These are phyloP conservation scores for Notoglanidium macrostoma DNA, from an alignment of 2,797 vertebrate genomes.

Conservation along the genomic window DNA sequence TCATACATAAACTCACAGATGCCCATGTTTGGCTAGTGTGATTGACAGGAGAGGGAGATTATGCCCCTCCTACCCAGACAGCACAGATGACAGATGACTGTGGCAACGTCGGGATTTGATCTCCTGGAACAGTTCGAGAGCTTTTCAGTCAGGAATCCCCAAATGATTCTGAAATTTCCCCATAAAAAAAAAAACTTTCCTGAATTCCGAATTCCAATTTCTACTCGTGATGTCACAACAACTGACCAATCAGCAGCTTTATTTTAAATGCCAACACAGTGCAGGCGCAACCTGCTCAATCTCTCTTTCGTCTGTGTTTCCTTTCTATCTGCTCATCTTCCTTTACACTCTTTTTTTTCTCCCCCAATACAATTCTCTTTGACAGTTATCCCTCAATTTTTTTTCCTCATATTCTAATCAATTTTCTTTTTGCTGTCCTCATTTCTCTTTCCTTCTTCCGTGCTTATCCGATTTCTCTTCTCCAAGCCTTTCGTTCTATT, in stretches of 20 bases:
- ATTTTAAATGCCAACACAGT: not conserved
- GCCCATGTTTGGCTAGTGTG: not conserved
- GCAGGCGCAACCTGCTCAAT: not conserved
- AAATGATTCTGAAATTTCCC: no score
- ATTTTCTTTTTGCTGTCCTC: not conserved
- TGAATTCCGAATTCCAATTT: not conserved
- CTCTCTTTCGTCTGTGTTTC: not conserved
- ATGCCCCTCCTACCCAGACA: not conserved
- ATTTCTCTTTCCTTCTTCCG: not conserved
- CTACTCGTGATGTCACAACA: not conserved
- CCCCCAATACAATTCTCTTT: not conserved
- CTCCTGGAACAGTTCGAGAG: not conserved
- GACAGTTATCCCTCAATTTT: not conserved
- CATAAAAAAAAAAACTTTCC: not conserved
- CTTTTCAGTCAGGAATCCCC: not conserved
- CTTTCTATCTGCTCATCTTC: not conserved
- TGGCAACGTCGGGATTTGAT: not conserved
- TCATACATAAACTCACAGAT: not conserved
- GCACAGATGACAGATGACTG: not conserved
- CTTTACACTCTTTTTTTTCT: not conserved
- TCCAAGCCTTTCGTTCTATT: not conserved
- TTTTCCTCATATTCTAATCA: not conserved
- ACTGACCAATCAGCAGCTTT: not conserved
- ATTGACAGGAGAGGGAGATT: not conserved
- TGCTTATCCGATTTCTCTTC: not conserved